Evolutionary conservation across 2,113 vertebrate species (phyloP).

Genomic region (Brevimyrus niger): DNA sequence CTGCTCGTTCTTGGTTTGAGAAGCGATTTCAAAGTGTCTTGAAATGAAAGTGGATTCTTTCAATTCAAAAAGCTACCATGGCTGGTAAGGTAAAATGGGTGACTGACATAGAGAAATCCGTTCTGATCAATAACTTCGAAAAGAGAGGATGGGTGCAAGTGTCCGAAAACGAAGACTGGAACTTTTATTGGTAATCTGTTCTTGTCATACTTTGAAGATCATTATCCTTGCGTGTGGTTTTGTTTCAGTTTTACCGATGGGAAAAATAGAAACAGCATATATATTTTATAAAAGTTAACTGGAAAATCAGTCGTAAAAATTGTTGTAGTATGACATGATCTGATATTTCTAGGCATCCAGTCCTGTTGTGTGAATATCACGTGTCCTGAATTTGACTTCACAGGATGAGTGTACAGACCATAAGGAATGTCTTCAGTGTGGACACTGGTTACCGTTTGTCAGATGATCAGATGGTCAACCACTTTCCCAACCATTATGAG

Average conservation of each 20-base stretch:
- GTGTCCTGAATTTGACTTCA: background rate
- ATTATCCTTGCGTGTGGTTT: background rate
- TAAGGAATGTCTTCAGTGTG: slow-evolving; percentile 90
- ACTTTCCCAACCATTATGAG: slow-evolving; percentile 97
- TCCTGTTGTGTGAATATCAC: background rate
- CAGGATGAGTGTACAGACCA: slow-evolving; percentile 98
- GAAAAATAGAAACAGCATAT: background rate
- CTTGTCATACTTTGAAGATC: background rate
- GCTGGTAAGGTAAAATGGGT: slow-evolving; percentile 96
- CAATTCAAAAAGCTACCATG: slow-evolving; percentile 60
- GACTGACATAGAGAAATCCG: slow-evolving; percentile 96
- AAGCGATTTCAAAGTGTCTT: background rate
- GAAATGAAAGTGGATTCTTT: slow-evolving; percentile 15
- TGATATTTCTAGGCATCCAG: background rate
- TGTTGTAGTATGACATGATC: background rate
- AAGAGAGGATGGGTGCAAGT: slow-evolving; percentile 93
- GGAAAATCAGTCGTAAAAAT: background rate
- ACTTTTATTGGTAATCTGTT: slow-evolving; percentile 86
- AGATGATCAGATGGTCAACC: slow-evolving; percentile 95
- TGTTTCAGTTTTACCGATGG: background rate
- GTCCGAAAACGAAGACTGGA: slow-evolving; percentile 89
- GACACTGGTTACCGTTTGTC: slow-evolving; percentile 92
- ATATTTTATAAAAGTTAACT: background rate
- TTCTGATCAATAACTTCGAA: slow-evolving; percentile 97
- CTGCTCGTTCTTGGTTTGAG: background rate